Base-by-base conservation (phyloP, 2,797 vertebrate genomes). In the Psittacula echo region DNA sequence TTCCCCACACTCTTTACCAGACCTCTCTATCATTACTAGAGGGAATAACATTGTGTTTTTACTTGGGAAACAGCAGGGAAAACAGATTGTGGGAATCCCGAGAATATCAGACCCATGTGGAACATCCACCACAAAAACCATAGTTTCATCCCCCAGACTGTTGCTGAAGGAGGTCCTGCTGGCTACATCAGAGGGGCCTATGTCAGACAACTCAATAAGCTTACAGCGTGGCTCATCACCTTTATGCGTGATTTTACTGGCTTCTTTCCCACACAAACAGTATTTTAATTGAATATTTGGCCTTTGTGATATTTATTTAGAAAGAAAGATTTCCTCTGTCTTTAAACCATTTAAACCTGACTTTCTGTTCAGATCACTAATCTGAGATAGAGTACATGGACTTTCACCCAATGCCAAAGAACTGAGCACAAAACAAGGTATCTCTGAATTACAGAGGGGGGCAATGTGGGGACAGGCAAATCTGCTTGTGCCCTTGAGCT, bases 331-430 rank as follows among this genome's bases (percentile, higher is more conserved):
- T 87, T 96, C 88, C 86, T 90, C 68, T 74, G 42, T 77, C 77
- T 93, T 96, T 90, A 92, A 87, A 70, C 47, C 80, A 67, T 95
- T 93, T 93, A 79, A 95, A 85, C 75, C 37, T 93, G 84, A 77
- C 53, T 95, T 95, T 87, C 76, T 61, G 89, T 58, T 90, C 81
- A 82, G 89, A 76, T 21, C 27, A 51, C 74, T 93, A 74, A 86
- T 67, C 87, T 76, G 85, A 88, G 87, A 74, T 26, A 82, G 37
- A 84, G 58, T 10, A 34, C 27, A 15, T 10, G 56, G 64, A 80
- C 74, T 96, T 93, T 82, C 37, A 89, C 56, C 44, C 32, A 56
- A 6, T 65, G 87, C 83, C 89, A 89, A 76, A 88, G 64, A 81
- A 50, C 60, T 71, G 67, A 75, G 45, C 70, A 64, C 85, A 90